These are phyloP conservation scores for Ephydatia muelleri DNA, from an alignment of 37 sponge, comb jelly and placozoan genomes.

Conservation along the genomic window DNA sequence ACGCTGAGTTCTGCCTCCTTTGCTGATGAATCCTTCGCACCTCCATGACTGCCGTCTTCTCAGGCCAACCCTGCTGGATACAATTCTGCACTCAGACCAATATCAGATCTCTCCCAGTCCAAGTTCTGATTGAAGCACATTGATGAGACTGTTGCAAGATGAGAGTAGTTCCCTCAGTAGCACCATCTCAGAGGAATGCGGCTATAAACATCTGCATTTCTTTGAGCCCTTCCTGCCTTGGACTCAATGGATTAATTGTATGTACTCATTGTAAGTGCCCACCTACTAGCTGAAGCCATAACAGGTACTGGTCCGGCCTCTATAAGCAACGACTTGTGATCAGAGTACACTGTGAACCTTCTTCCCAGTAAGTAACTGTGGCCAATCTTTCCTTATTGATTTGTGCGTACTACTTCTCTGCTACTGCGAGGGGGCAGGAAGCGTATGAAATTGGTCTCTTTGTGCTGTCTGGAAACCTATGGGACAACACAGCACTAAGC, in stretches of 20 bases:
- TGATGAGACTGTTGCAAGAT: constrained; percentile 4
- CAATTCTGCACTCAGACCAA: constrained; percentile 11
- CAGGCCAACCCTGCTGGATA: constrained; percentile 13
- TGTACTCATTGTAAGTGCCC: constrained; percentile 34
- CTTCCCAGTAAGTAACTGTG: constrained; percentile 13
- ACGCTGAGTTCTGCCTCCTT: constrained; percentile 13
- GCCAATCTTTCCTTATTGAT: too few relatives aligned
- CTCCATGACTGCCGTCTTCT: not conserved
- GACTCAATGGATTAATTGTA: constrained; percentile 21
- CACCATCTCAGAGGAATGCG: not conserved
- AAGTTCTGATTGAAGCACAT: constrained; percentile 1
- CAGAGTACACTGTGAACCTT: constrained; percentile 14
- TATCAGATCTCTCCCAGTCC: constrained; percentile 31
- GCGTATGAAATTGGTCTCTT: too few relatives aligned
- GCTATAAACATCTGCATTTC: constrained; percentile 36
- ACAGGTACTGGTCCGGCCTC: not conserved
- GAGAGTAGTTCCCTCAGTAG: constrained; percentile 1
- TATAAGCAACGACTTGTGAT: constrained; percentile 36
- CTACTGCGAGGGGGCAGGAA: too few relatives aligned
- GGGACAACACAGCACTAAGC: too few relatives aligned
- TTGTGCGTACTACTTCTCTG: too few relatives aligned
- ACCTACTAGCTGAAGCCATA: constrained; percentile 38
- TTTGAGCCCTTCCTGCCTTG: constrained; percentile 9
- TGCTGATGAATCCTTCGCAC: not conserved
- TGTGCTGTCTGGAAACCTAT: too few relatives aligned